phyloP scores from a whole-genome alignment of 2,888 invertebrate species.

The Andrena haemorrhoa region DNA sequence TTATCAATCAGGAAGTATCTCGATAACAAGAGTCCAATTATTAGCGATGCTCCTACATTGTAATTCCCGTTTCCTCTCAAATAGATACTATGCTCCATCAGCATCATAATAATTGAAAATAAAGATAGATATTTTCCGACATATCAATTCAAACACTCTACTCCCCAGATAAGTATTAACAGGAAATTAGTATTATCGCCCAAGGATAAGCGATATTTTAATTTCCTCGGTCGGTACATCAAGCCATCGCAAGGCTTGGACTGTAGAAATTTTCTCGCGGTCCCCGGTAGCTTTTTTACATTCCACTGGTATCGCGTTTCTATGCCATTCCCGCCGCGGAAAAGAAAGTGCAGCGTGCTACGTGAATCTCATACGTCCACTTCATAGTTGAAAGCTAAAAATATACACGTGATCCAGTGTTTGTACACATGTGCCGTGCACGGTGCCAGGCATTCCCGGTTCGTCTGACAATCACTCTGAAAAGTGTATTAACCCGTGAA shows the following conservation, averaged over 20 bases:
- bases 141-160: too few relatives aligned
- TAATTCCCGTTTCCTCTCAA: too few relatives aligned
- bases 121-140: too few relatives aligned
- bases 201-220: neutral
- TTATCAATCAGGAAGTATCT: slow-evolving; percentile 20
- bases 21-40: neutral
- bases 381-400: slow-evolving; percentile 13
- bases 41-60: too few relatives aligned
- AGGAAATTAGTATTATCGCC: too few relatives aligned
- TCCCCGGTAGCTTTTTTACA: neutral
- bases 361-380: slow-evolving; percentile 7
- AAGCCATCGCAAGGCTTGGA: neutral
- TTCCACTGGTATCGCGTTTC: neutral
- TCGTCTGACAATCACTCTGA: slow-evolving; percentile 29
- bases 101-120: too few relatives aligned
- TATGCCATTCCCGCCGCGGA: neutral
- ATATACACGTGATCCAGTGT: slow-evolving; percentile 6
- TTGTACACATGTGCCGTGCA: slow-evolving; percentile 13
- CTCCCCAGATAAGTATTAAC: too few relatives aligned
- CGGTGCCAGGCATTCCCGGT: slow-evolving; percentile 18
- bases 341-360: slow-evolving; percentile 26
- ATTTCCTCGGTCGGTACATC: neutral
- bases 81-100: too few relatives aligned
- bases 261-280: neutral
- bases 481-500: neutral